Conservation (phyloP, 2,888 invertebrate genomes). For the Hirtodrosophila duncani region DNA sequence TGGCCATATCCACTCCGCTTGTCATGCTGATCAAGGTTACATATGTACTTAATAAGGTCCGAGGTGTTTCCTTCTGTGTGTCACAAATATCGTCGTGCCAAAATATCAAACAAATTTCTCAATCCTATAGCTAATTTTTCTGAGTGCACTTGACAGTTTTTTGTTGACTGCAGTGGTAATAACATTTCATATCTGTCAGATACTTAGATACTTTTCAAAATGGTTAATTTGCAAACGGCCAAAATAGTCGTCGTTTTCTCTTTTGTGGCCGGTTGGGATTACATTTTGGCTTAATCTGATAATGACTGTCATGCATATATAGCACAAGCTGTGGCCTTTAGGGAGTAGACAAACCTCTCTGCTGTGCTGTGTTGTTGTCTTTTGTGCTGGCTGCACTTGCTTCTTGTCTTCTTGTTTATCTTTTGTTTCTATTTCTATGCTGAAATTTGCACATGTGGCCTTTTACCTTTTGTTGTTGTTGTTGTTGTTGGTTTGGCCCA, state of each 20-base stretch:
- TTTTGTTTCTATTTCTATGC: slow-evolving; percentile 70
- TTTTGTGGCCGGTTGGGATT: slow-evolving; percentile 4
- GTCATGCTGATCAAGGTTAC: too few species aligned
- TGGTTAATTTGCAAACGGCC: slow-evolving; percentile 8
- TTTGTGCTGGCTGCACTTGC: slow-evolving; percentile 56
- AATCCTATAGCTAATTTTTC: too few species aligned
- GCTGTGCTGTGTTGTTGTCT: slow-evolving; percentile 23
- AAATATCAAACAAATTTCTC: too few species aligned
- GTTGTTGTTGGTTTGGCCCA: slow-evolving; percentile 18
- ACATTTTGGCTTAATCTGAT: slow-evolving; percentile 19
- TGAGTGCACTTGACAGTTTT: too few species aligned
- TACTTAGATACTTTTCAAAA: slow-evolving; percentile 43
- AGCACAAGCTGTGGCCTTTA: slow-evolving; percentile 13
- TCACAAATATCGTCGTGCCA: too few species aligned
- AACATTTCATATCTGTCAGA: slow-evolving; percentile 45
- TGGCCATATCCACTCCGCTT: too few species aligned
- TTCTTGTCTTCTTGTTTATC: slow-evolving; percentile 46
- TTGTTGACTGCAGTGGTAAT: slow-evolving; percentile 17
- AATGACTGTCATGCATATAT: slow-evolving; percentile 17
- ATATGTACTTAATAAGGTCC: too few species aligned
- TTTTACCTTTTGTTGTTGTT: slow-evolving; percentile 32
- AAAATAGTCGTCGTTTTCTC: slow-evolving; percentile 20
- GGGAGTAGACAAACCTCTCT: slow-evolving; percentile 12
- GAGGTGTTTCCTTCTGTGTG: too few species aligned
- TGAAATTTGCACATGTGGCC: slow-evolving; percentile 64